phyloP scores from a whole-genome alignment of 2,888 invertebrate species.

The Odontothrips loti region DNA sequence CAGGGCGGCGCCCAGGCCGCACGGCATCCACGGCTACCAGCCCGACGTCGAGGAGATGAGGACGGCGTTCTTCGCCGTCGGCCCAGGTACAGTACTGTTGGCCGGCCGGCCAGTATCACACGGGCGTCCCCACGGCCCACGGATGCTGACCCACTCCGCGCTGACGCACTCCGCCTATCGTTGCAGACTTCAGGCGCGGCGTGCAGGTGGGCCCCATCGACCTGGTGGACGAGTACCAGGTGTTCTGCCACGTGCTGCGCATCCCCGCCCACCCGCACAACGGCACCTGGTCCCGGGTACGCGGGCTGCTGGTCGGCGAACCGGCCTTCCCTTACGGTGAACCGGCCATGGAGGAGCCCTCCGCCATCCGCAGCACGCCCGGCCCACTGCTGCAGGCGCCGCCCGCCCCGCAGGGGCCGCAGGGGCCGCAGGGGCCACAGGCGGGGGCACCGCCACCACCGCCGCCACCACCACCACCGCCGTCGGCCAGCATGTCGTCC shows the following conservation, averaged over 20 bases:
- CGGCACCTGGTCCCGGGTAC: background rate
- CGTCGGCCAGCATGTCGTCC: background rate
- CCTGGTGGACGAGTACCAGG: slow-evolving; percentile 23
- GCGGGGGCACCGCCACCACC: background rate
- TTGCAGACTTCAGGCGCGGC: background rate
- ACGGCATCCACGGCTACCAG: slow-evolving; percentile 25
- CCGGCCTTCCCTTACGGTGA: background rate
- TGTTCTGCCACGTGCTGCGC: slow-evolving; percentile 16
- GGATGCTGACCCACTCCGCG: no score
- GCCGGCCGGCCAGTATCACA: background rate
- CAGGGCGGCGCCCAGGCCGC: background rate
- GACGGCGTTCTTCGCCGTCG: background rate
- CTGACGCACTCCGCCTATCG: no score
- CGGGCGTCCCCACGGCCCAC: no score
- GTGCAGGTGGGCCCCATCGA: background rate
- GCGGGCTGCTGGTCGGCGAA: background rate
- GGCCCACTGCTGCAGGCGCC: background rate
- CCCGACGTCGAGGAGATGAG: slow-evolving; percentile 1
- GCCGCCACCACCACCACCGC: background rate
- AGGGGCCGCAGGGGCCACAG: background rate
- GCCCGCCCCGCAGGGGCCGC: background rate
- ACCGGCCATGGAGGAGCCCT: background rate
- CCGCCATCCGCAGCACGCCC: background rate
- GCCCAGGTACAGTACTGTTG: background rate
- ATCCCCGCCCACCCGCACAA: slow-evolving; percentile 15